phyloP scores from a whole-genome alignment of 2,888 invertebrate genomes.

The Ametastegia equiseti region DNA sequence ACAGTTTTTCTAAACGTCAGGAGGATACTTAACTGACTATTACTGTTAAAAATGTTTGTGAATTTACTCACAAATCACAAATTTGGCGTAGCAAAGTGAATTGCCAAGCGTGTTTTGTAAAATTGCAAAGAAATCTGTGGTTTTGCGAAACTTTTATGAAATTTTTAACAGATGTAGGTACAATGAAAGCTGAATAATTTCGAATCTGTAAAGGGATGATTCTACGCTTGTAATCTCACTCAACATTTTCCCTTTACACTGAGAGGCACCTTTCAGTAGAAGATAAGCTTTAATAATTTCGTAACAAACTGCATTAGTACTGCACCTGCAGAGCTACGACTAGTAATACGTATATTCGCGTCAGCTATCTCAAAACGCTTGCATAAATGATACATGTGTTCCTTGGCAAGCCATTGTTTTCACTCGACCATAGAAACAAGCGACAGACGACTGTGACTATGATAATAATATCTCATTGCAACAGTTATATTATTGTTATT shows the following conservation, averaged over 20 bases:
- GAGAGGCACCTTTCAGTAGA: background rate
- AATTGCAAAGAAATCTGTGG: no score
- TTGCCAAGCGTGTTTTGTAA: no score
- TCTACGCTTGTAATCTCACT: no score
- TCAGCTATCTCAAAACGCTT: conserved; percentile 23
- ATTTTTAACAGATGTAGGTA: no score
- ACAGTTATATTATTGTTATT: background rate
- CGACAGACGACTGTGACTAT: background rate
- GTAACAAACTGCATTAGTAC: conserved; percentile 19
- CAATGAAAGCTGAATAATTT: no score
- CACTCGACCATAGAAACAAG: background rate
- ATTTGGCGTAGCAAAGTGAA: no score
- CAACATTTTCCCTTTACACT: background rate
- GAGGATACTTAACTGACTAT: no score
- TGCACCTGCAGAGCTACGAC: background rate
- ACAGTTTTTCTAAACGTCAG: no score
- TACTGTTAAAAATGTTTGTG: no score
- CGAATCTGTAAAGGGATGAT: no score
- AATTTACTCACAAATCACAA: no score
- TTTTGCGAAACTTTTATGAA: no score
- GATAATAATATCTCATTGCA: background rate
- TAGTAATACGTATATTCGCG: conserved; percentile 18
- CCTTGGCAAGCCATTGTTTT: background rate
- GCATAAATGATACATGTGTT: conserved; percentile 23
- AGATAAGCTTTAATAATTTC: conserved; percentile 42